Evolutionary conservation across 2,113 vertebrate species (phyloP), one percentile per base, ranked within the genome.

Genomic region (Aphelocoma coerulescens): DNA sequence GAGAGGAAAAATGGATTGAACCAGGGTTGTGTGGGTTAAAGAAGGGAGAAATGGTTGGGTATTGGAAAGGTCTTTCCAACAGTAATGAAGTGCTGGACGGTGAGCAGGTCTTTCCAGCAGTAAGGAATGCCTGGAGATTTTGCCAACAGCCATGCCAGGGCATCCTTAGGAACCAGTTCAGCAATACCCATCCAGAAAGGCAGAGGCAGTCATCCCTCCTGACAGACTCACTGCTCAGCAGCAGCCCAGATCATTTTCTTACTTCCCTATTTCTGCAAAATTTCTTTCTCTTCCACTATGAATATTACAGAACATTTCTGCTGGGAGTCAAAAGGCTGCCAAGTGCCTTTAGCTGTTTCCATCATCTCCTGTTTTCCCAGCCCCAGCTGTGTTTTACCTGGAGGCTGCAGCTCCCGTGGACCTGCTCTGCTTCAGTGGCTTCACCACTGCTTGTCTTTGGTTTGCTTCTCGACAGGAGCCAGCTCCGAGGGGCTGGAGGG

Each of bases 391-490:
- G 4, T 49, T 79, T 78, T 82, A 76, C 43, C 46, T 7, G 11
- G 43, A 67, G 51, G 43, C 48, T 71, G 61, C 61, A 62, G 79
- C 43, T 92, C 62, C 52, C 0, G 0, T 37, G 71, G 48, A 55
- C 20, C 19, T 75, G 55, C 26, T 62, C 27, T 63, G 62, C 48
- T 80, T 41, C 62, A 33, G 62, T 10, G 13, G 28, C 39, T 75
- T 74, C 68, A 16, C 1, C 0, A 1, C 14, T 49, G 59, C 39
- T 84, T 54, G 22, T 87, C 43, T 81, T 69, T 0, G 0, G 16
- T 84, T 89, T 63, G 77, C 26, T 80, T 13, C 44, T 37, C 0
- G 0, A 2, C 54, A n/a, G 63, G 26, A 84, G 9, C 28, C 49
- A 61, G 20, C 44, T 79, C 2, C 0, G 19, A 79, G 41, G 74